These are phyloP conservation scores for Coelinius sp. DNA, from an alignment of 2,888 invertebrate genomes.

Conservation along the genomic window DNA sequence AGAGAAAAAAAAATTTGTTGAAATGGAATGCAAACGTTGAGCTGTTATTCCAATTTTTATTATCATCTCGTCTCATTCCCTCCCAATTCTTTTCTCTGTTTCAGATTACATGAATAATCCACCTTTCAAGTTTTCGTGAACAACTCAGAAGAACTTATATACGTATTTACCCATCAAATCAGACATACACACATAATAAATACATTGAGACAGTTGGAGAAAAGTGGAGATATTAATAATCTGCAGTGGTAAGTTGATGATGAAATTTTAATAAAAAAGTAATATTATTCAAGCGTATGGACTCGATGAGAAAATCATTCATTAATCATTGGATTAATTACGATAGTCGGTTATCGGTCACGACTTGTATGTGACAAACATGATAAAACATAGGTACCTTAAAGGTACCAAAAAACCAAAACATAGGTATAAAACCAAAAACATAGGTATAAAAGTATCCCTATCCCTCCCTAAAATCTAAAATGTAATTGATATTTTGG, in stretches of 20 bases:
- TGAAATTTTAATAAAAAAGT: conserved; percentile 17
- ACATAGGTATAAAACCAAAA: too few relatives aligned
- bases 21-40: background rate
- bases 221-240: background rate
- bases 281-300: conserved; percentile 21
- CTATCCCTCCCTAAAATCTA: too few relatives aligned
- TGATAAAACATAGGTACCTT: background rate
- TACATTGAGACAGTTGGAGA: background rate
- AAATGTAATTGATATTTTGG: too few relatives aligned
- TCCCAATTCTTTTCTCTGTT: background rate
- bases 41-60: background rate
- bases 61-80: background rate
- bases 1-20: too few relatives aligned
- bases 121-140: background rate
- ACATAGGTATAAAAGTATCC: too few relatives aligned
- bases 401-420: too few relatives aligned
- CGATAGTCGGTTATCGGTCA: background rate
- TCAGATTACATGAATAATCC: background rate
- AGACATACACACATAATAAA: background rate
- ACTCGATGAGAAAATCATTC: conserved; percentile 10
- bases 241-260: background rate
- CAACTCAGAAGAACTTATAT: background rate
- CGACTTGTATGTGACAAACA: background rate
- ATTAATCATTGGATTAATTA: conserved; percentile 38
- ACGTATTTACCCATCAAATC: background rate